Evolutionary conservation across 2,888 invertebrate genomes (phyloP), one percentile per base, ranked within the genome.

Genomic region (Rhingia campestris): DNA sequence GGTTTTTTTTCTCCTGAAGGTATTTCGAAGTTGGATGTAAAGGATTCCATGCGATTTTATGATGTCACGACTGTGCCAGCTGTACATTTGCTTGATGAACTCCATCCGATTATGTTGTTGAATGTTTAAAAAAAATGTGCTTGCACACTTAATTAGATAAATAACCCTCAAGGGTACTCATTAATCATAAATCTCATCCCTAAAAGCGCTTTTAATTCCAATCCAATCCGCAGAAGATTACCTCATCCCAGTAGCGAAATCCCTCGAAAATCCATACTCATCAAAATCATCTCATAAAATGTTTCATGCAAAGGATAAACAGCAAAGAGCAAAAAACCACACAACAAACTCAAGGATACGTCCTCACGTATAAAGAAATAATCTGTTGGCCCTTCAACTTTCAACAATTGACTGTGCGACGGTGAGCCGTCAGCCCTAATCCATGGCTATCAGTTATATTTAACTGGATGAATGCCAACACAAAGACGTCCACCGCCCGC

Each of bases 341-440:
- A 51, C 41, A 54, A 75, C n/a, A 69, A 43, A 33, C 54, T 58
- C 49, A 43, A 37, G 39, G 54, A 80, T 37, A 61, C 54, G 67
- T 56, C 74, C 58, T 37, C 32, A 66, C 49, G 58, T 51, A 35
- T 35, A 70, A 70, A 14, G 69, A 64, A 79, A 70, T 84, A 84
- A 84, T 84, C 84, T 84, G 74, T 75, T 80, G 64, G 80, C 66
- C 80, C 84, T 75, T 84, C 79, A 84, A 75, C 74, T 84, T 74
- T 74, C 84, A 80, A 80, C 80, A 80, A 84, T 80, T 80, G 80
- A 80, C 74, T 75, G 47, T 58, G 32, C 74, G 22, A 22, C 73
- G 47, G 9, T 73, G 64, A 74, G 58, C 63, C 69, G 61, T 70
- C 80, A 70, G 80, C 53, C 79, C 69, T 84, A 84, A 84, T 79